Conservation (phyloP, 2,113 vertebrate genomes). For the Ibidorhyncha struthersii region DNA sequence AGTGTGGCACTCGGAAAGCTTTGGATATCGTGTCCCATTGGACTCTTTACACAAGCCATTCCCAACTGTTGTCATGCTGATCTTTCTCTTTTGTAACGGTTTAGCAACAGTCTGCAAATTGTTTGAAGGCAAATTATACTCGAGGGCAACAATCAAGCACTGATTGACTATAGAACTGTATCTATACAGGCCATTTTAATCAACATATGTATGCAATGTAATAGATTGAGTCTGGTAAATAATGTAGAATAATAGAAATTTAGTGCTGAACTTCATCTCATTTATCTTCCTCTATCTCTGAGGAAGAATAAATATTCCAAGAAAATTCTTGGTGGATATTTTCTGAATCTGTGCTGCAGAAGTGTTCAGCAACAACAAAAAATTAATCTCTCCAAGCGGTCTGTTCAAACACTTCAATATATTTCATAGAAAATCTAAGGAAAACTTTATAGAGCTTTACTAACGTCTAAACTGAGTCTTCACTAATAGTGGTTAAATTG, state of each 20-base stretch:
- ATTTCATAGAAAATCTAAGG: background rate
- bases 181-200: background rate
- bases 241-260: background rate
- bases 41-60: background rate
- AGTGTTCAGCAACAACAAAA: background rate
- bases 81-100: background rate
- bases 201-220: background rate
- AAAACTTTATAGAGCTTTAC: background rate
- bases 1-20: background rate
- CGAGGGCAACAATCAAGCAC: background rate
- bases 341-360: background rate
- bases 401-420: background rate
- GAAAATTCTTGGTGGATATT: background rate
- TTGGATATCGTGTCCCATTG: background rate
- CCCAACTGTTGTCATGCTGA: background rate
- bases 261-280: background rate
- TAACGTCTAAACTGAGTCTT: background rate
- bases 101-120: constrained; percentile 41
- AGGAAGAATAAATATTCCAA: background rate
- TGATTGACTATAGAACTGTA: background rate
- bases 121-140: background rate
- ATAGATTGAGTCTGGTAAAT: background rate
- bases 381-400: background rate
- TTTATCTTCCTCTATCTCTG: background rate
- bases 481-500: background rate